Conservation (phyloP, 2,888 invertebrate species). For the Tyria jacobaeae region DNA sequence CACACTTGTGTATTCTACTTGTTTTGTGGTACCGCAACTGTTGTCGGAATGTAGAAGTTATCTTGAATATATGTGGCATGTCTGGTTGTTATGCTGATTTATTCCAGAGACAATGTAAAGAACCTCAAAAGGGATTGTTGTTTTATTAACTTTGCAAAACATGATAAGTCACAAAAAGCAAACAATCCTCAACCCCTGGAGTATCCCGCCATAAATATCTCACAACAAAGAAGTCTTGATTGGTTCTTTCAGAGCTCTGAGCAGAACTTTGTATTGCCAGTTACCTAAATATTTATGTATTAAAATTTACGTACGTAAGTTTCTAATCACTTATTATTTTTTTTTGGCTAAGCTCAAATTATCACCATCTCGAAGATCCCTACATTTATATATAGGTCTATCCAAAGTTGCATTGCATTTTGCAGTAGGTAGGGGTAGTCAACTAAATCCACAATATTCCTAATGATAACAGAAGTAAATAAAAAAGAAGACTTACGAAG, state of each 20-base stretch:
- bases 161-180: no score
- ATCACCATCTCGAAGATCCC: no score
- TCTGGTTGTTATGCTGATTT: not conserved
- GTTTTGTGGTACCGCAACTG: constrained; percentile 10
- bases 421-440: no score
- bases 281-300: not conserved
- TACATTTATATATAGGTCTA: no score
- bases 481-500: not conserved
- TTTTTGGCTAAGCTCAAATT: no score
- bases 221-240: not conserved
- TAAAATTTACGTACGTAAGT: not conserved
- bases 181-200: no score
- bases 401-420: no score
- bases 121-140: no score
- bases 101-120: not conserved
- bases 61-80: not conserved
- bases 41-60: constrained; percentile 7
- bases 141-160: no score
- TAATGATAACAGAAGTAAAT: not conserved
- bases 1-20: constrained; percentile 19
- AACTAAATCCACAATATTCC: no score
- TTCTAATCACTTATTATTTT: not conserved
- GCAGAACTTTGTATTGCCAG: not conserved
- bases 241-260: not conserved
- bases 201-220: no score